Conservation (phyloP, 2,797 vertebrate species). For the Oreonectes daqikongensis region DNA sequence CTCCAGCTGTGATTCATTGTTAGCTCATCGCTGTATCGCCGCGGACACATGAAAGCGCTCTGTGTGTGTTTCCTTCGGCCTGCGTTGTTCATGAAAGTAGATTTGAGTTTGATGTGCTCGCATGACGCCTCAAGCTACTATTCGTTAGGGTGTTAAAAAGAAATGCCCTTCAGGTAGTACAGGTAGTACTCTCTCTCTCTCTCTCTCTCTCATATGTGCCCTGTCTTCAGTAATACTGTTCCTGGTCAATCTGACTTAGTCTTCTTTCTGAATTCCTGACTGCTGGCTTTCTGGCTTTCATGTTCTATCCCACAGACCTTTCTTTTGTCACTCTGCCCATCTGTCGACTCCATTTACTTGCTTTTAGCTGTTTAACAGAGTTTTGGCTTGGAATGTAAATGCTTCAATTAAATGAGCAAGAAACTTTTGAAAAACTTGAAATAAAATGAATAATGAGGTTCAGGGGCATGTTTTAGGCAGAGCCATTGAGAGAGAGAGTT, state of each 20-base stretch:
- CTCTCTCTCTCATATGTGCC: conserved; percentile 19
- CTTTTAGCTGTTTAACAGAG: not conserved
- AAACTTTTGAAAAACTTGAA: not conserved
- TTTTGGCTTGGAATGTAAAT: conserved; percentile 20
- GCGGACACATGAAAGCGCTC: conserved; percentile 7
- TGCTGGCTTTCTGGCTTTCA: conserved; percentile 1
- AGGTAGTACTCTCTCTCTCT: conserved; percentile 15
- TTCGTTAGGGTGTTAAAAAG: conserved; percentile 20
- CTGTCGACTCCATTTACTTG: not conserved
- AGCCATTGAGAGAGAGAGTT: too few species aligned
- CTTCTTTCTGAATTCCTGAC: conserved; percentile 16
- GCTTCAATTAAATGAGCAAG: not conserved
- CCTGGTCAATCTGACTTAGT: not conserved
- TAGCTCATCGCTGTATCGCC: not conserved
- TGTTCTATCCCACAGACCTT: not conserved
- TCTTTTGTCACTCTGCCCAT: not conserved
- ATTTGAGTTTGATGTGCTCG: conserved; percentile 31
- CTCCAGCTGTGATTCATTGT: conserved; percentile 35
- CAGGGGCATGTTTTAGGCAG: not conserved
- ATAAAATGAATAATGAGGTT: not conserved
- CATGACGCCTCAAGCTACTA: conserved; percentile 36
- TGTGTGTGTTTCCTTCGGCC: conserved; percentile 15
- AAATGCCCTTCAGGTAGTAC: conserved; percentile 14
- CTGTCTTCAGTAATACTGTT: conserved; percentile 2
- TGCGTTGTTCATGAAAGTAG: conserved; percentile 19